These are phyloP conservation scores for Scaptomyza graminum DNA, from an alignment of 1,140 invertebrate genomes.

Conservation along the genomic window DNA sequence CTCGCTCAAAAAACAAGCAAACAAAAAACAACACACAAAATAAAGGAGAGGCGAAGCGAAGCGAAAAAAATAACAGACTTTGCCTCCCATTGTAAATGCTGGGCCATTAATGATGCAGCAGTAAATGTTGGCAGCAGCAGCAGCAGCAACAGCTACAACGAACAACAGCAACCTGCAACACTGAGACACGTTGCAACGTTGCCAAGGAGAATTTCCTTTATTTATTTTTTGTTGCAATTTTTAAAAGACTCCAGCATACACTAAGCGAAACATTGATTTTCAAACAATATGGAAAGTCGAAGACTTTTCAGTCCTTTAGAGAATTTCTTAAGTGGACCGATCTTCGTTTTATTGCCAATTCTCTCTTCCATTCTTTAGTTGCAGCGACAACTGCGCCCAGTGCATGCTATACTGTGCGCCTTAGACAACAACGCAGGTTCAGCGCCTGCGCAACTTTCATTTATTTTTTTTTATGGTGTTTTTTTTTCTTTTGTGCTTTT, in stretches of 20 bases:
- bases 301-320: too few species aligned
- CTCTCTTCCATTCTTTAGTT: too few species aligned
- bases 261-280: too few species aligned
- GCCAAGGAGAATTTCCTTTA: constrained; percentile 40
- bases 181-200: constrained; percentile 36
- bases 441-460: constrained; percentile 1
- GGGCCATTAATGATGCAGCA: constrained; percentile 68
- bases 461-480: background rate
- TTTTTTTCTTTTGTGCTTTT: constrained; percentile 22
- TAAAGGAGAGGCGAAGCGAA: background rate
- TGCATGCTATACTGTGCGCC: constrained; percentile 18
- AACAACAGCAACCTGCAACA: constrained; percentile 35
- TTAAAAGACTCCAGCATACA: too few species aligned
- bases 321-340: too few species aligned
- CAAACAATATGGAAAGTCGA: too few species aligned
- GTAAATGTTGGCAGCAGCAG: constrained; percentile 52
- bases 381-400: background rate
- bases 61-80: constrained; percentile 5
- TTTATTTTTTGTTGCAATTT: background rate
- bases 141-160: constrained; percentile 18
- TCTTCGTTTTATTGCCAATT: too few species aligned
- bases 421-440: too few species aligned
- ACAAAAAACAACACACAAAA: background rate
- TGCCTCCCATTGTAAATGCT: constrained; percentile 9
- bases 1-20: constrained; percentile 11